Base-by-base conservation (phyloP, 2,113 vertebrate genomes). In the Dasyprocta punctata region DNA sequence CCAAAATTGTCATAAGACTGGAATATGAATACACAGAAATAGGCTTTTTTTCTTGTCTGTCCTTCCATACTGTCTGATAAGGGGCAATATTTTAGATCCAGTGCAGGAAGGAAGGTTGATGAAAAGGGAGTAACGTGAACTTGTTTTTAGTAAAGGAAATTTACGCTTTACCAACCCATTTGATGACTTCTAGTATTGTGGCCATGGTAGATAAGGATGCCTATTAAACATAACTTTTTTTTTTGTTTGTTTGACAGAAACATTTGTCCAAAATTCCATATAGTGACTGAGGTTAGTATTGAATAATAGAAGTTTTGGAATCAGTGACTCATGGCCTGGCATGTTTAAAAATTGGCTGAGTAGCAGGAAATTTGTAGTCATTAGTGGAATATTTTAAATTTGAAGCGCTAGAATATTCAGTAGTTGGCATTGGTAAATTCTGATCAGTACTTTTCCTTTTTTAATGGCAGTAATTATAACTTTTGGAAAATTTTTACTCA, bases 121-220 rank as follows among this genome's bases (percentile, higher is more conserved):
- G 75, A 94, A 95, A 96, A 94, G 63, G 52, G 92, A 93, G n/a
- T 88, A 84, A 61, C 30, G 20, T 54, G 24, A 93, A 78, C 86
- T 97, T 98, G 97, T 97, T 98, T 97, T 96, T 58, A 78, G 83
- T 97, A 95, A 96, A 98, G 97, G 96, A 97, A 98, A 67, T 95
- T 81, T 82, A 95, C 26, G 93, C 63, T 88, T 96, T 60, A 94
- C 84, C 63, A 69, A 7, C 80, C 60, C 56, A 69, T 92, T 96
- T 90, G 81, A 81, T 95, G 80, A 80, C 67, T 97, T 94, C 63
- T 94, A 95, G 58, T 97, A 86, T 91, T 92, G n/a, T 97, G 98
- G 78, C 61, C 44, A 0, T 80, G 36, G 19, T 44, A 98, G 97
- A 98, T 97, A 97, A 98, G 96, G 52, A 33, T 89, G 56, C 73